Evolutionary conservation across 2,797 vertebrate genomes (phyloP), one percentile per base, ranked within the genome.

Genomic region (Syngnathus rostellatus): DNA sequence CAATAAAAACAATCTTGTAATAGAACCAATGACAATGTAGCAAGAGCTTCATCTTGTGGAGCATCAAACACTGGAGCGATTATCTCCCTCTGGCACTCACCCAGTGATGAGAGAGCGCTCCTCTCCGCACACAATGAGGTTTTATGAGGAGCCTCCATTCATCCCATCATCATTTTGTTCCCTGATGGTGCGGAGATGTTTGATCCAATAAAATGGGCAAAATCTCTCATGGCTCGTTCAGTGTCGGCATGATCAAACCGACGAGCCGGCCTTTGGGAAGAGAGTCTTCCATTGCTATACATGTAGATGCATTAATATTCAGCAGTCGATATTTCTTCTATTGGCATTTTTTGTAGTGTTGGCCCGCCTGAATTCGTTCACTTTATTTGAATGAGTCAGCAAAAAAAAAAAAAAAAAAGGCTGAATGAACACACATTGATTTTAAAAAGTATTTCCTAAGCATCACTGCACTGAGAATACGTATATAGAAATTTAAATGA

Each of bases 141-240:
- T 85, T 85, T 85, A 82, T 88, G 59, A 68, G 61, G 62, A 66
- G n/a, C 69, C 64, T 66, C 48, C 75, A 70, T 71, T 82, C 69
- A 76, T 80, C 74, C 64, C 48, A 62, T 70, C 70, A 69, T 69
- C 21, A 38, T 65, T 41, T 51, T 43, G 43, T 41, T 40, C 50
- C 54, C 53, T n/a, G 53, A 60, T 74, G 11, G n/a, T 57, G 23
- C 41, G 57, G 3, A 51, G 3, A 64, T 23, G 48, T 59, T 31
- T 72, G 53, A 40, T 66, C 61, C 62, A 63, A 77, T 58, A 31
- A 63, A 72, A 54, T 69, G 43, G 59, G 60, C 2, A 21, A 54
- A 21, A 59, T 63, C 57, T 69, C 50, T 70, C 68, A 75, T 73
- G 55, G 68, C 23, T 68, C 48, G 54, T 14, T 58, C 38, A 57